phyloP scores from a whole-genome alignment of 2,888 invertebrate species.

The Volucella zonaria region DNA sequence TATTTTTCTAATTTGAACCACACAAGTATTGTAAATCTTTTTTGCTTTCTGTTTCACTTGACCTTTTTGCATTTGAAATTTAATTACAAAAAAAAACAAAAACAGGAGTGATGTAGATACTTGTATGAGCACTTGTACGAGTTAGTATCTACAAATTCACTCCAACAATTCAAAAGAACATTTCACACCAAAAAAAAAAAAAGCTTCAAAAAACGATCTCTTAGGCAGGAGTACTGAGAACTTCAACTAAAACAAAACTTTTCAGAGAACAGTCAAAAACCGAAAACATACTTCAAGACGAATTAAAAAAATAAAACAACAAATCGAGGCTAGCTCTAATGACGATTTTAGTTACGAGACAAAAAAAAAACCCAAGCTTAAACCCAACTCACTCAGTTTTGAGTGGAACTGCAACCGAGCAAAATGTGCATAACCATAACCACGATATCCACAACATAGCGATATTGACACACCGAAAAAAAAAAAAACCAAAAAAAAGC shows the following conservation, averaged over 20 bases:
- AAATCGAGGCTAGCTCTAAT: too few species aligned
- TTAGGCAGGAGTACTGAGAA: constrained; percentile 37
- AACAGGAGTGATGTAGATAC: constrained; percentile 5
- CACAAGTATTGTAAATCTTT: not conserved
- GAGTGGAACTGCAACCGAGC: constrained; percentile 53
- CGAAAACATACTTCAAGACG: constrained; percentile 47
- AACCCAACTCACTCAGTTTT: constrained; percentile 44
- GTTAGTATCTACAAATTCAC: not conserved
- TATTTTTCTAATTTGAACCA: constrained; percentile 3
- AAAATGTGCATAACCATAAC: constrained; percentile 32
- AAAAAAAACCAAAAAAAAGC: constrained; percentile 10
- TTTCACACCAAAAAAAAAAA: not conserved
- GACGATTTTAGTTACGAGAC: not conserved
- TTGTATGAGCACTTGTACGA: not conserved
- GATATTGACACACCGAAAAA: constrained; percentile 3
- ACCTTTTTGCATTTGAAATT: constrained; percentile 48
- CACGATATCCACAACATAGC: constrained; percentile 25
- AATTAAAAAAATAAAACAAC: not conserved
- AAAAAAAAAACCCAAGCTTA: constrained; percentile 24
- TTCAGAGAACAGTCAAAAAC: constrained; percentile 37
- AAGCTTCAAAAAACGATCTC: constrained; percentile 33
- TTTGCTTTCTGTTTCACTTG: constrained; percentile 25
- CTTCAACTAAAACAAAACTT: constrained; percentile 42
- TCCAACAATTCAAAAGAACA: not conserved
- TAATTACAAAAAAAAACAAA: constrained; percentile 12